Evolutionary conservation across 2,888 invertebrate species (phyloP).

Genomic region (Apotomis turbidana): DNA sequence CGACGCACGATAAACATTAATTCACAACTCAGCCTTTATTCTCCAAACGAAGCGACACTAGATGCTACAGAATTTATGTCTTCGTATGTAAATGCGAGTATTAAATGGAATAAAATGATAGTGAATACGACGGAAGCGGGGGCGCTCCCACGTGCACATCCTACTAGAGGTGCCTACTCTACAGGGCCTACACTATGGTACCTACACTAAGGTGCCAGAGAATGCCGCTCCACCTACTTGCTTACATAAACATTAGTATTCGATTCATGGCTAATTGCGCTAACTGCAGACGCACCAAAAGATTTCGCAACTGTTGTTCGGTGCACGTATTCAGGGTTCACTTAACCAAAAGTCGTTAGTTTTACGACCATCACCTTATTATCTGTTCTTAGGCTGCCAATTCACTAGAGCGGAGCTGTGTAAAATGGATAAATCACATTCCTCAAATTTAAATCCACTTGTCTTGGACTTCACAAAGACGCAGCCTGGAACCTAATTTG

Average conservation of each 20-base stretch:
- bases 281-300: slow-evolving; percentile 18
- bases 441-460: too few relatives aligned
- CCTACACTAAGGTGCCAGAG: slow-evolving; percentile 46
- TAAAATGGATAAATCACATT: too few relatives aligned
- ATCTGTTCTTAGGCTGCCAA: too few relatives aligned
- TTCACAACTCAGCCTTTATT: slow-evolving; percentile 14
- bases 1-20: background rate
- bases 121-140: slow-evolving; percentile 50
- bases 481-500: too few relatives aligned
- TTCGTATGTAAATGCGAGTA: slow-evolving; percentile 52
- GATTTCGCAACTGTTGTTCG: slow-evolving; percentile 25
- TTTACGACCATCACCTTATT: too few relatives aligned
- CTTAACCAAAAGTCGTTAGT: too few relatives aligned
- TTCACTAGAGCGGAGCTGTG: too few relatives aligned
- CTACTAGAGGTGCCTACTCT: slow-evolving; percentile 44
- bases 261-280: slow-evolving; percentile 34
- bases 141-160: slow-evolving; percentile 71
- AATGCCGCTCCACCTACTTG: slow-evolving; percentile 67
- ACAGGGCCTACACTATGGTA: slow-evolving; percentile 43
- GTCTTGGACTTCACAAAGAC: too few relatives aligned
- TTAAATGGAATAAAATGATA: slow-evolving; percentile 52
- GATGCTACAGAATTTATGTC: slow-evolving; percentile 37
- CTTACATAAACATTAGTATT: slow-evolving; percentile 37
- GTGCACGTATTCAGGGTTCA: too few relatives aligned
- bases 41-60: slow-evolving; percentile 40